Percentiles rank a stretch among this genome's conserved stretches.
These are phyloP conservation scores for Rutpela maculata DNA, from an alignment of 2,888 invertebrate species.

Conservation along the genomic window DNA sequence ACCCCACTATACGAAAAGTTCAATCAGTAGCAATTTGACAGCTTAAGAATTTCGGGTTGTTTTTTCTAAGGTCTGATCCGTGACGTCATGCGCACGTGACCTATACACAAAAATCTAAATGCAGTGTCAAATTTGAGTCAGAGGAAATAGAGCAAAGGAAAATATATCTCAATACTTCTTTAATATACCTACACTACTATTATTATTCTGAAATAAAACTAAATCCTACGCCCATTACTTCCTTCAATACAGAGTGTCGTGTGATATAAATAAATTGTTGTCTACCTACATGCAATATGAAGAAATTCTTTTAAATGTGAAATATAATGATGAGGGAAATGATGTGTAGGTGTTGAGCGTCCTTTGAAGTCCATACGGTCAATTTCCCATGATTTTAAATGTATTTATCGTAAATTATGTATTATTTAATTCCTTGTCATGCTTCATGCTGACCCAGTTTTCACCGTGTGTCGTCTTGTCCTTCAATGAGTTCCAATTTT, in stretches of 20 bases:
- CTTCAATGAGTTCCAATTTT: no score
- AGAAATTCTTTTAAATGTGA: not conserved
- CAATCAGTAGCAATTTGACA: no score
- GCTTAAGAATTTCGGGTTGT: no score
- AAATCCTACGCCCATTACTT: not conserved
- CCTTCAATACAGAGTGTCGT: not conserved
- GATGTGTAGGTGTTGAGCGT: slow-evolving; percentile 2
- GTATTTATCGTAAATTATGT: not conserved
- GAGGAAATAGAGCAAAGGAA: no score
- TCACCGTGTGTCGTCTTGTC: not conserved
- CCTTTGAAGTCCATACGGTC: slow-evolving; percentile 7
- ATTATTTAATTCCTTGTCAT: slow-evolving; percentile 13
- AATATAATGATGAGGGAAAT: not conserved
- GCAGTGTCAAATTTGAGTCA: no score
- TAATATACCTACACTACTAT: no score
- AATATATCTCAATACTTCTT: no score
- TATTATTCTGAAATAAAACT: not conserved
- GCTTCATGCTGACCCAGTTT: not conserved
- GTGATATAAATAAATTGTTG: not conserved
- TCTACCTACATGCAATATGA: not conserved
- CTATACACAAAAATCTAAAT: no score
- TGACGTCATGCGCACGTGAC: no score
- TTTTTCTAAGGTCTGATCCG: no score
- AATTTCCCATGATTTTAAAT: slow-evolving; percentile 16
- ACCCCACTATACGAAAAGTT: no score